Conservation (phyloP, 2,888 invertebrate genomes). For the Leptopilina myrica region DNA sequence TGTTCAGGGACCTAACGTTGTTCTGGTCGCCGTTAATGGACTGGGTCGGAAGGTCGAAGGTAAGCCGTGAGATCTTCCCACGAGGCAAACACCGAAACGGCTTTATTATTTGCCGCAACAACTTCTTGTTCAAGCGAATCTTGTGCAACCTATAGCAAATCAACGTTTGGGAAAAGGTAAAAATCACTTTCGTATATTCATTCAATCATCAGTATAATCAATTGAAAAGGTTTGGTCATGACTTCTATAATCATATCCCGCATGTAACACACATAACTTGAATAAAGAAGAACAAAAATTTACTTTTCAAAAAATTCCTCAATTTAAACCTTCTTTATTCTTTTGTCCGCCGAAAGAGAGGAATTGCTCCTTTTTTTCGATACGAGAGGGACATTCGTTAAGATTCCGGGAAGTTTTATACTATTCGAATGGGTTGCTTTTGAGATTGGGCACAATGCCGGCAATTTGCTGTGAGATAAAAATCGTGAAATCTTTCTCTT, state of each 20-base stretch:
- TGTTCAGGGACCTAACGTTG: constrained; percentile 53
- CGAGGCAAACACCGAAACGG: constrained; percentile 63
- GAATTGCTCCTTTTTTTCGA: background rate
- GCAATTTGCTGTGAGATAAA: constrained; percentile 30
- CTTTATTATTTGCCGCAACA: constrained; percentile 59
- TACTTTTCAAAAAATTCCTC: too few species aligned
- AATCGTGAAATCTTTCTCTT: constrained; percentile 21
- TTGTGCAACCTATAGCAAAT: constrained; percentile 20
- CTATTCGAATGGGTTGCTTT: constrained; percentile 8
- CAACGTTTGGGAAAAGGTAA: background rate
- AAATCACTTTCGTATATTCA: too few species aligned
- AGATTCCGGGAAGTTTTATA: constrained; percentile 15
- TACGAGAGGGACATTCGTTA: background rate
- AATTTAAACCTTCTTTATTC: background rate
- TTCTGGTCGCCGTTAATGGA: constrained; percentile 57
- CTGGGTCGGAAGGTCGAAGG: constrained; percentile 65
- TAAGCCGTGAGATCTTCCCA: constrained; percentile 73
- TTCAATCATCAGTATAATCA: too few species aligned
- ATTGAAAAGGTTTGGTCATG: too few species aligned
- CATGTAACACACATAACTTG: too few species aligned
- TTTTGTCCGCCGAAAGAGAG: too few species aligned
- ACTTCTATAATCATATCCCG: too few species aligned
- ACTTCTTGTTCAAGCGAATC: constrained; percentile 46
- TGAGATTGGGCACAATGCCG: constrained; percentile 6
- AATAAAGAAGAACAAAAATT: too few species aligned